These are phyloP conservation scores for Drosophila mauritiana DNA, from an alignment of 1,140 invertebrate genomes.

Conservation along the genomic window DNA sequence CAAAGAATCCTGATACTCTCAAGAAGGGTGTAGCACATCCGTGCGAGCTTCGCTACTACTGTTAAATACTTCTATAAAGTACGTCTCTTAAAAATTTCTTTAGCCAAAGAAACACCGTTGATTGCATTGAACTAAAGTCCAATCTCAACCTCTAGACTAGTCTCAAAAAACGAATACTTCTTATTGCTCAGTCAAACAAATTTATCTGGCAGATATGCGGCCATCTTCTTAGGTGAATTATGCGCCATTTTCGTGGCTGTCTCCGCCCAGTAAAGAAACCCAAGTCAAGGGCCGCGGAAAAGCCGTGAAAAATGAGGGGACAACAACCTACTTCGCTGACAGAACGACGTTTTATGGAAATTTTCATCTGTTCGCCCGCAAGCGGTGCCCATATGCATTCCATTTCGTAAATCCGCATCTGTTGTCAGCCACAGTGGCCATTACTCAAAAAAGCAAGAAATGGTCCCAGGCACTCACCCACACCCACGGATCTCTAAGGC, in stretches of 20 bases:
- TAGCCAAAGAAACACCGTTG: no score
- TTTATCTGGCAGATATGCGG: not conserved
- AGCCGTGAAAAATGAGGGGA: slow-evolving; percentile 52
- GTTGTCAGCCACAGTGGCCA: slow-evolving; percentile 73
- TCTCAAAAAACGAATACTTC: not conserved
- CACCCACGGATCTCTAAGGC: slow-evolving; percentile 35
- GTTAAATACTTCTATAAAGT: no score
- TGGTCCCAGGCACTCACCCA: slow-evolving; percentile 36
- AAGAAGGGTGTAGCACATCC: no score
- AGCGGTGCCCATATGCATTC: slow-evolving; percentile 70
- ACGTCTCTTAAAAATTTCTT: not conserved
- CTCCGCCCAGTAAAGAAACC: slow-evolving; percentile 1
- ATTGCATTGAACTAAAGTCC: not conserved
- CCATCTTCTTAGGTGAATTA: slow-evolving; percentile 2
- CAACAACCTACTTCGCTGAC: slow-evolving; percentile 49
- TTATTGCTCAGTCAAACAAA: not conserved
- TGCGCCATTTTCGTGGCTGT: slow-evolving; percentile 3
- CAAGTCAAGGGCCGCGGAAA: slow-evolving; percentile 16
- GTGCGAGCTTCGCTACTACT: not conserved
- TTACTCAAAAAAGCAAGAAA: slow-evolving; percentile 68
- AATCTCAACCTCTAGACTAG: not conserved
- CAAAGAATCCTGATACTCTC: not conserved
- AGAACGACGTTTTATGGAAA: slow-evolving; percentile 77
- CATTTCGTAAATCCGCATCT: slow-evolving; percentile 73
- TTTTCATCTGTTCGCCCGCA: slow-evolving; percentile 31